Percentiles rank a stretch among this genome's conserved stretches.
Evolutionary conservation across 2,113 vertebrate species (phyloP).

Genomic region (Polyodon spathula): DNA sequence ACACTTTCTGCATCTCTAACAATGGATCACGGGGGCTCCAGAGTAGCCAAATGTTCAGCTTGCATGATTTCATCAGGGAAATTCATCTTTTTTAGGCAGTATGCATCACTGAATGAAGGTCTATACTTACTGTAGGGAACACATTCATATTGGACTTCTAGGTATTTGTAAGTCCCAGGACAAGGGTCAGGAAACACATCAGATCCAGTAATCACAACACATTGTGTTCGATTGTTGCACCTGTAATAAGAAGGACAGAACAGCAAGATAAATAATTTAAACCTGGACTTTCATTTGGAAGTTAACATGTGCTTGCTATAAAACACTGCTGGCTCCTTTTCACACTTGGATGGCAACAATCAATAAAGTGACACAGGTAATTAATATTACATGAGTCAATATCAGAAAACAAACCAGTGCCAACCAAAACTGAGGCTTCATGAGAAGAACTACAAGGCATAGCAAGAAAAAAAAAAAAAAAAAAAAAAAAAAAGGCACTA

Average conservation of each 20-base stretch:
- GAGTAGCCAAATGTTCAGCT: conserved; percentile 41
- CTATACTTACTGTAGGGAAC: conserved; percentile 98
- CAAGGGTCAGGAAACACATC: conserved; percentile 98
- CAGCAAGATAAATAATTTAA: conserved; percentile 31
- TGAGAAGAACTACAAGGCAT: no score
- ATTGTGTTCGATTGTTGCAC: conserved; percentile 98
- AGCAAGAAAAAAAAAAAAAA: no score
- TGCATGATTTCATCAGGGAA: conserved; percentile 32
- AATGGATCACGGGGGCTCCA: conserved; percentile 3
- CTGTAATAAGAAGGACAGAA: conserved; percentile 51
- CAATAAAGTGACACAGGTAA: conserved; percentile 27
- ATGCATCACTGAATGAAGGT: conserved; percentile 27
- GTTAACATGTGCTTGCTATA: conserved; percentile 22
- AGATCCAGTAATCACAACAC: conserved; percentile 94
- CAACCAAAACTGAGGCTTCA: conserved; percentile 1
- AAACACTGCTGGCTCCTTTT: conserved; percentile 20
- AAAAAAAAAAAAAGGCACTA: no score
- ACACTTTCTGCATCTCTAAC: neutral
- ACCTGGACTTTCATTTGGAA: conserved; percentile 28
- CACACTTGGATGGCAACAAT: conserved; percentile 28
- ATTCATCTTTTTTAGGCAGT: no score
- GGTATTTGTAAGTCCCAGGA: conserved; percentile 97
- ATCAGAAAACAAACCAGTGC: conserved; percentile 23
- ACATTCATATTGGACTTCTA: conserved; percentile 99
- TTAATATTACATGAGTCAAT: conserved; percentile 21